phyloP scores from a whole-genome alignment of 2,797 vertebrate species.

The Hipposideros larvatus region DNA sequence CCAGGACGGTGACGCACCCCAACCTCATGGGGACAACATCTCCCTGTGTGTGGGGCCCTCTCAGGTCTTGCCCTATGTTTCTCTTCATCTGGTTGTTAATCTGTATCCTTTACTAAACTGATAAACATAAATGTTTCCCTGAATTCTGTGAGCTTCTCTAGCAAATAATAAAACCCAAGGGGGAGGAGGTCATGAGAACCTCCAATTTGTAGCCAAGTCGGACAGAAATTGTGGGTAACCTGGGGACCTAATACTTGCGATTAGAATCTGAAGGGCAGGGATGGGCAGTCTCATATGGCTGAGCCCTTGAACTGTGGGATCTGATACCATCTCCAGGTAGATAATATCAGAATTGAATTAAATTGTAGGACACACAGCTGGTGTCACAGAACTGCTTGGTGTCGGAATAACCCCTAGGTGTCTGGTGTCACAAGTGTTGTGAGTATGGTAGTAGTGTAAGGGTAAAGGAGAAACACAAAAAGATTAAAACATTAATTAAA shows the following conservation, averaged over 20 bases:
- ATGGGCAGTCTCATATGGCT: background rate
- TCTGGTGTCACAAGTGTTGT: background rate
- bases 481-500: background rate
- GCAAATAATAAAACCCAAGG: background rate
- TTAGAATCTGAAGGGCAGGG: background rate
- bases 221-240: background rate
- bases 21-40: background rate
- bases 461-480: background rate
- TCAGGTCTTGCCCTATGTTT: background rate
- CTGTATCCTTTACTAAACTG: background rate
- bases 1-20: background rate
- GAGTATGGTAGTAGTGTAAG: background rate
- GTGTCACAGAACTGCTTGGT: background rate
- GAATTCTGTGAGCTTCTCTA: background rate
- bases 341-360: background rate
- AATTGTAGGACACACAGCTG: background rate
- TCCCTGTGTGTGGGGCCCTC: background rate
- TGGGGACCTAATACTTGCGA: background rate
- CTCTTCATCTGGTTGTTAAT: background rate
- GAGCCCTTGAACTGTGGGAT: no score
- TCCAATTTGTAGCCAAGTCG: background rate
- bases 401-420: background rate
- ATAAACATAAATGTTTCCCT: background rate
- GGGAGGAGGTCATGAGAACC: background rate
- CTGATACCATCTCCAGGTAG: no score